Evolutionary conservation across 1,140 invertebrate species (phyloP).

Genomic region (Dendroctonus valens): DNA sequence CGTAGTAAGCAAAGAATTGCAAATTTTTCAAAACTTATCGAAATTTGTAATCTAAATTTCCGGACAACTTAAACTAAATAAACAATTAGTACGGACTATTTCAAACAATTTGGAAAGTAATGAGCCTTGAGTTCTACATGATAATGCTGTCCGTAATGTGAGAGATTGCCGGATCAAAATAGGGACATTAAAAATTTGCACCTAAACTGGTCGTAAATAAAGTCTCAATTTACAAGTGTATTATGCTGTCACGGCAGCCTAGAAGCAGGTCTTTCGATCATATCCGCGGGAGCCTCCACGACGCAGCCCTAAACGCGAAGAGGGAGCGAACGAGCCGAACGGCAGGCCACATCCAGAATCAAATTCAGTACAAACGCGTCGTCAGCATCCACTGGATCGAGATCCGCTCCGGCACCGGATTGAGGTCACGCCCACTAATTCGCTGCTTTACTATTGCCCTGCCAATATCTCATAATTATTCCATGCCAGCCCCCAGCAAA

Average conservation of each 20-base stretch:
- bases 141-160: too few relatives aligned
- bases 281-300: constrained; percentile 12
- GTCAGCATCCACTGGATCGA: constrained; percentile 16
- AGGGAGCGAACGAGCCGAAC: constrained; percentile 1
- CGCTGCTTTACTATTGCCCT: constrained; percentile 6
- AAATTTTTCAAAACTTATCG: too few relatives aligned
- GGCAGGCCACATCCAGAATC: constrained; percentile 14
- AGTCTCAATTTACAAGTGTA: constrained; percentile 35
- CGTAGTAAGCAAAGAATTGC: too few relatives aligned
- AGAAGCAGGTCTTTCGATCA: constrained; percentile 34
- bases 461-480: too few relatives aligned
- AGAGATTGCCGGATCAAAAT: too few relatives aligned
- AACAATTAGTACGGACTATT: too few relatives aligned
- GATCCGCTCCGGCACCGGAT: constrained; percentile 9
- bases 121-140: too few relatives aligned
- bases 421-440: constrained; percentile 32
- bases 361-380: constrained; percentile 28
- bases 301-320: constrained; percentile 20
- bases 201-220: constrained; percentile 32
- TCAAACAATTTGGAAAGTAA: too few relatives aligned
- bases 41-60: too few relatives aligned
- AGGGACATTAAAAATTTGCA: constrained; percentile 20
- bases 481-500: too few relatives aligned
- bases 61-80: too few relatives aligned
- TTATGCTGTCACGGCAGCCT: constrained; percentile 27